Conservation (phyloP, 2,113 vertebrate genomes). For the Cebidichthys violaceus region DNA sequence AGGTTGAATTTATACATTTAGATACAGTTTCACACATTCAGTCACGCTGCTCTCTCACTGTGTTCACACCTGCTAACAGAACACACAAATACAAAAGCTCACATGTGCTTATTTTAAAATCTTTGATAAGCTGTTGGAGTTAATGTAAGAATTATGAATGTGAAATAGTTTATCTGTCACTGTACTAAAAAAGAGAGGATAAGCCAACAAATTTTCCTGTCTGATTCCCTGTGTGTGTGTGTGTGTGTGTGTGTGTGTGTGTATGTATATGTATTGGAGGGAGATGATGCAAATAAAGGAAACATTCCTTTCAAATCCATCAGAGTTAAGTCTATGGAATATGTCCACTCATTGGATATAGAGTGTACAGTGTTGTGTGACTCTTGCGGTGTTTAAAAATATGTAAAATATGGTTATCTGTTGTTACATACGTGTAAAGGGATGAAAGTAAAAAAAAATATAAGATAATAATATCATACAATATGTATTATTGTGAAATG, state of each 20-base stretch:
- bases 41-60: conserved; percentile 30
- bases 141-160: conserved; percentile 11
- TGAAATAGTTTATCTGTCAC: neutral
- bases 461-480: too few species aligned
- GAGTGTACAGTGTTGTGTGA: neutral
- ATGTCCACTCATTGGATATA: neutral
- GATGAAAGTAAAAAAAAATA: neutral
- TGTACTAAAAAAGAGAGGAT: neutral
- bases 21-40: conserved; percentile 47
- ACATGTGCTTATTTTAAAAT: neutral
- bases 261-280: neutral
- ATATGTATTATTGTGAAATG: too few species aligned
- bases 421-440: neutral
- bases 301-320: neutral
- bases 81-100: conserved; percentile 5
- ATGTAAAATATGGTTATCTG: neutral
- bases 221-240: neutral
- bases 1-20: conserved; percentile 44
- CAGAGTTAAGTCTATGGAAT: conserved; percentile 9
- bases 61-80: conserved; percentile 33
- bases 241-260: neutral
- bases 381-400: neutral
- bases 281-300: conserved; percentile 37
- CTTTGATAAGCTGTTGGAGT: neutral
- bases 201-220: neutral